Evolutionary conservation across 2,888 invertebrate genomes (phyloP).

Genomic region (Leucoma salicis): DNA sequence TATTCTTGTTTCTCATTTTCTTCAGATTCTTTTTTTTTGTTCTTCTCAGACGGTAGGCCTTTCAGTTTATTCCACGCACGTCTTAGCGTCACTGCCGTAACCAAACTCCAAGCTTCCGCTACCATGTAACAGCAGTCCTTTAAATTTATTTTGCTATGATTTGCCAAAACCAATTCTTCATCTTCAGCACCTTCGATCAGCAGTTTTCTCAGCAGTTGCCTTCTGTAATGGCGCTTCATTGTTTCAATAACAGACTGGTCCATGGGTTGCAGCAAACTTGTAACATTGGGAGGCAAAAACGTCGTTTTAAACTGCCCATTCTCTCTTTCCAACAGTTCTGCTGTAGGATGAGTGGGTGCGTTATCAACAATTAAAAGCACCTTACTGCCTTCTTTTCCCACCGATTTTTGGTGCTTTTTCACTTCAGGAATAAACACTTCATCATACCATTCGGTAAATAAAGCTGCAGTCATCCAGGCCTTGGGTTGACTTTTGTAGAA

Average conservation of each 20-base stretch:
- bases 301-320: background rate
- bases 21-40: too few relatives aligned
- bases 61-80: background rate
- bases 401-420: background rate
- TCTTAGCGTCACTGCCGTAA: background rate
- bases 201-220: background rate
- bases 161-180: background rate
- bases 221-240: background rate
- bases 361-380: background rate
- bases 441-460: background rate
- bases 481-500: constrained; percentile 19
- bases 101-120: background rate
- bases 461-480: constrained; percentile 17
- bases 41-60: background rate
- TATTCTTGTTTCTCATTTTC: too few relatives aligned
- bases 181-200: background rate
- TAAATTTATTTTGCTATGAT: background rate
- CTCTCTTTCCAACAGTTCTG: background rate
- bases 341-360: background rate
- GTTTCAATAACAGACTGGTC: background rate
- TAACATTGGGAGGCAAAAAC: constrained; percentile 1
- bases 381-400: constrained; percentile 1
- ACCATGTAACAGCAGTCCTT: background rate
- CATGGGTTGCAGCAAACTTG: background rate
- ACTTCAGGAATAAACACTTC: background rate